Evolutionary conservation across 2,888 invertebrate genomes (phyloP), one percentile per base, ranked within the genome.

Genomic region (Lepidonotus clava): DNA sequence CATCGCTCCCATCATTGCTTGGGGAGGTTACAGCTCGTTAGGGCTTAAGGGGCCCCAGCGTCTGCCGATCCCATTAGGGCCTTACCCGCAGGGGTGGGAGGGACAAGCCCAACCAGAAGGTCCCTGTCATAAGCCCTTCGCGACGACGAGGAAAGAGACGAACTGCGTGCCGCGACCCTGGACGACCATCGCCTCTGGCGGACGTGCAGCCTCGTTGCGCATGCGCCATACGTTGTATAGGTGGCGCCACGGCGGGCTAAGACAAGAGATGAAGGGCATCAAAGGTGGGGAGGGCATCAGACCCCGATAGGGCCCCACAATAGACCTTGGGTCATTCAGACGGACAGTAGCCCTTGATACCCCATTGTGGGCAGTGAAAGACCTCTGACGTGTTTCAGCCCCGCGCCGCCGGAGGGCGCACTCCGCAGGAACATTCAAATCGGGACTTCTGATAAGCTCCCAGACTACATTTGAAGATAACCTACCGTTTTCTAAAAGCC

Each of bases 111-210:
- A 28, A 61, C 61, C 61, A 61, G 61, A 61, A 61, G 61, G 61
- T 24, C 61, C 61, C 24, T 61, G 61, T 61, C 61, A n/a, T 61
- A 32, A 11, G 61, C 61, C 61, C 4, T 61, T 61, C 32, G 61
- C 24, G 24, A 46, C 46, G n/a, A n/a, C n/a, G n/a, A n/a, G n/a
- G n/a, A n/a, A n/a, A n/a, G n/a, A n/a, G n/a, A n/a, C n/a, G n/a
- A n/a, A n/a, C n/a, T n/a, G n/a, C n/a, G n/a, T n/a, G n/a, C n/a
- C n/a, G 46, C n/a, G 61, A 61, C 24, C 11, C 61, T 61, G 61
- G 61, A 61, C 61, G 61, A 24, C 61, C 28, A 61, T 24, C 61
- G 61, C 61, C 61, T 18, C n/a, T 61, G 61, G 61, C 61, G 61
- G 28, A 61, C 5, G 24, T 32, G 21, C n/a, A 24, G 28, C 28